Base-by-base conservation (phyloP, 2,797 vertebrate species). In the Mycteria americana region DNA sequence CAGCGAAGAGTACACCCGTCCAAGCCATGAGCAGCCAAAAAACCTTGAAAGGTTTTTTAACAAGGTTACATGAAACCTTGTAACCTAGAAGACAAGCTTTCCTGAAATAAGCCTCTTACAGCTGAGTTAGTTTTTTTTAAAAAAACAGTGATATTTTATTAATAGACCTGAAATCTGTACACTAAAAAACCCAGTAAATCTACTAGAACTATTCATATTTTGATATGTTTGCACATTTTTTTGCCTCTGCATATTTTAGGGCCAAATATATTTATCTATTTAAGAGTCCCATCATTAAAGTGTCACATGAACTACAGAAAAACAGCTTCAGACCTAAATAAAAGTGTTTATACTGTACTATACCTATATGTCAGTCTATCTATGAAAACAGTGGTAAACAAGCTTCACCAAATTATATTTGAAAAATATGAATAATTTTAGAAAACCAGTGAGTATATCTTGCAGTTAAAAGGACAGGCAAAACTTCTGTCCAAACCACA, bases 291-390 rank as follows among this genome's bases (percentile, higher is more conserved):
- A 57, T 43, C 18, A 25, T 37, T 72, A 69, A 84, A 90, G 33
- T 0, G 0, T 37, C n/a, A 69, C 24, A n/a, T 3, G 13, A 89
- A 53, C 28, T 28, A 57, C 7, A 7, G 27, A 12, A 56, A 85
- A 87, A 37, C 46, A 63, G 2, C 5, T 68, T 67, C 43, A 80
- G 45, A 56, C 0, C 13, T 18, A 50, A 80, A 56, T 25, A 30
- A 30, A 62, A 23, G 2, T 1, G 2, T 35, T 80, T 54, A 30
- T 19, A 18, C 9, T 18, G 10, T 35, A 14, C 18, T 65, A 43
- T 13, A 37, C 6, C 53, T 64, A 12, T 5, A 7, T 6, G 2
- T 35, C 8, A 50, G 24, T 11, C 22, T 54, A 11, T 8, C 35
- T 63, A 17, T 43, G 31, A 73, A 50, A 64, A 81, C 9, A 76